Conservation (phyloP, 2,113 vertebrate genomes). For the Pollachius pollachius region DNA sequence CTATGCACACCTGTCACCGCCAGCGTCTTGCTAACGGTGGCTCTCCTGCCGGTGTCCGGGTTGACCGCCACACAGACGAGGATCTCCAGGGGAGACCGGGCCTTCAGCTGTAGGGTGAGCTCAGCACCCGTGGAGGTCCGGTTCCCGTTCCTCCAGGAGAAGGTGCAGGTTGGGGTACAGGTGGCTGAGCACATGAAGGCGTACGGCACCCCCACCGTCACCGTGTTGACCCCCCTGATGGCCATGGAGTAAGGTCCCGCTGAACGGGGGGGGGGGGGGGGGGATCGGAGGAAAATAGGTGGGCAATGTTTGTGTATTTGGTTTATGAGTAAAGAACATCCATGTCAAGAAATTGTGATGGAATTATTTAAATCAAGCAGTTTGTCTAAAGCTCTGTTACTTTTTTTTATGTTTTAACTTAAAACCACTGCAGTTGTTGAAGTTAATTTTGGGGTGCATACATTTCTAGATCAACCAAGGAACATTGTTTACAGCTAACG, state of each 20-base stretch:
- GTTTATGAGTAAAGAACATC: too few relatives aligned
- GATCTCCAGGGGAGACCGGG: background rate
- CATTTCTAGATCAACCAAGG: too few relatives aligned
- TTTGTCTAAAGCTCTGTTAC: too few relatives aligned
- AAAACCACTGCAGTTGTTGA: too few relatives aligned
- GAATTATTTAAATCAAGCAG: too few relatives aligned
- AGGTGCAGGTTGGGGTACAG: conserved; percentile 18
- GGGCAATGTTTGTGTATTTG: too few relatives aligned
- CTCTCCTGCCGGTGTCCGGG: background rate
- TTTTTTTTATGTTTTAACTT: too few relatives aligned
- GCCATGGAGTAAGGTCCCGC: conserved; percentile 10
- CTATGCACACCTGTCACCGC: conserved; percentile 20
- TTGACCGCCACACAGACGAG: conserved; percentile 30
- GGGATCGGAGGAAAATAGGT: background rate
- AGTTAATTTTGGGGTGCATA: too few relatives aligned
- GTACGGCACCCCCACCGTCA: conserved; percentile 30
- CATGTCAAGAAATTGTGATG: too few relatives aligned
- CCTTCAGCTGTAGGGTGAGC: conserved; percentile 7
- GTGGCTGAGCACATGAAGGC: conserved; percentile 9
- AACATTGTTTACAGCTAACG: too few relatives aligned
- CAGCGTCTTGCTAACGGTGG: conserved; percentile 6
- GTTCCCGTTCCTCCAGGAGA: conserved; percentile 21
- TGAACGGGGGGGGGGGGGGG: background rate
- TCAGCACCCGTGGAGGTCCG: background rate
- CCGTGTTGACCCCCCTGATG: conserved; percentile 6